A percentile compares a stretch with the other conserved stretches of the same genome.
These are phyloP conservation scores for Mugil cephalus DNA, from an alignment of 2,113 vertebrate genomes.

Conservation along the genomic window DNA sequence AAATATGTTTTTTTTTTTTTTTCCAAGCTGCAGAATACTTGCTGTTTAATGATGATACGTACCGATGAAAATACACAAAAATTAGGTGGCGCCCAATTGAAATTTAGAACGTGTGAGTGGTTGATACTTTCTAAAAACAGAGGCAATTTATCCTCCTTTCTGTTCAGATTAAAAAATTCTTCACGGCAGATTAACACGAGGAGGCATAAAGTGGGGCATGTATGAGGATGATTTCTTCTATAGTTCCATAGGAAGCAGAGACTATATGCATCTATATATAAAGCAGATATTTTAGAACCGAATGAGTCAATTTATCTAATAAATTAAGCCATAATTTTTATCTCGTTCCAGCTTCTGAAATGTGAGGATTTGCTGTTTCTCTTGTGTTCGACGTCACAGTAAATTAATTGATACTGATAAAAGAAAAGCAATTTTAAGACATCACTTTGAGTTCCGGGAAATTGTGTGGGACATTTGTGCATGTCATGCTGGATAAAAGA, in stretches of 20 bases:
- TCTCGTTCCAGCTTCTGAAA: not conserved
- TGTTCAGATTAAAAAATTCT: constrained; percentile 43
- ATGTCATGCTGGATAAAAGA: not conserved
- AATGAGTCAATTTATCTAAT: no score
- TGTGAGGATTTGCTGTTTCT: not conserved
- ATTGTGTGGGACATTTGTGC: not conserved
- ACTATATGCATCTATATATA: not conserved
- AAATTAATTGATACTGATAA: no score
- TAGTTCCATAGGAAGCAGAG: not conserved
- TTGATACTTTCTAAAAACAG: constrained; percentile 19
- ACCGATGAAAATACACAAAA: not conserved
- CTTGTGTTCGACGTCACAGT: no score
- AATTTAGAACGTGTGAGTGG: constrained; percentile 9
- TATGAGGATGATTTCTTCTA: not conserved
- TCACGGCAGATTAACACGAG: constrained; percentile 39
- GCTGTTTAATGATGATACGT: not conserved
- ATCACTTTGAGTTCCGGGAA: not conserved
- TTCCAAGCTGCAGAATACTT: not conserved
- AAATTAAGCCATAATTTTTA: no score
- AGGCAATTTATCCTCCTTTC: not conserved
- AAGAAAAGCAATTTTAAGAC: no score
- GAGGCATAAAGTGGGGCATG: not conserved
- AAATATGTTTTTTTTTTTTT: constrained; percentile 1
- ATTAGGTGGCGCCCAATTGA: not conserved
- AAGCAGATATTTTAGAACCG: no score